Percentiles rank a stretch among this genome's conserved stretches.
Conservation (phyloP, 1,140 invertebrate species). For the Drosophila albomicans region DNA sequence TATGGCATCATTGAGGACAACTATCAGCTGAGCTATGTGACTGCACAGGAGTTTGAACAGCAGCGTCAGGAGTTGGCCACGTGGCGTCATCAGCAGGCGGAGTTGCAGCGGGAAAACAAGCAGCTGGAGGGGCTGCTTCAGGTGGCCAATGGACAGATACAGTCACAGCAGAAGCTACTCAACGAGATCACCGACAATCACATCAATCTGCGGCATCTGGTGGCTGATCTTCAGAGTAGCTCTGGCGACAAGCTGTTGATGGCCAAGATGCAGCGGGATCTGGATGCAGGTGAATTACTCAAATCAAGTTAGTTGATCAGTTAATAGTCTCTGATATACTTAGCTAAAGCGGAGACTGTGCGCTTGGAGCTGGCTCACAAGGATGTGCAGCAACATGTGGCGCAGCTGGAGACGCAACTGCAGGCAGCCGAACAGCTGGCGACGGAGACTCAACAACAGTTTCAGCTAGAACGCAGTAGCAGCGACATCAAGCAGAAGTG, state of each 20-base stretch:
- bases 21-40: slow-evolving; percentile 73
- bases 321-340: neutral
- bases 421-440: slow-evolving; percentile 38
- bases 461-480: slow-evolving; percentile 67
- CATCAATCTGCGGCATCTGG: slow-evolving; percentile 77
- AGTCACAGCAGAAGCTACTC: slow-evolving; percentile 76
- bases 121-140: slow-evolving; percentile 82
- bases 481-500: slow-evolving; percentile 75
- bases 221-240: slow-evolving; percentile 80
- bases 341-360: slow-evolving; percentile 70
- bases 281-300: slow-evolving; percentile 63
- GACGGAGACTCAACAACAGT: slow-evolving; percentile 56
- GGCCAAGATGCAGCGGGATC: slow-evolving; percentile 76
- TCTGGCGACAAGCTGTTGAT: slow-evolving; percentile 77
- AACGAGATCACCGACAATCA: slow-evolving; percentile 83
- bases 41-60: slow-evolving; percentile 63
- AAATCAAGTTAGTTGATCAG: neutral
- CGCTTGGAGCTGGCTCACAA: slow-evolving; percentile 63
- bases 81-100: slow-evolving; percentile 57
- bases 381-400: slow-evolving; percentile 49
- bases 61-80: slow-evolving; percentile 54
- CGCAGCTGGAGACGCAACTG: slow-evolving; percentile 46
- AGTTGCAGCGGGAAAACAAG: slow-evolving; percentile 81
- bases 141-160: slow-evolving; percentile 84
- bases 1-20: slow-evolving; percentile 78